Conservation (phyloP, 2,797 vertebrate genomes). For the Echiichthys vipera region DNA sequence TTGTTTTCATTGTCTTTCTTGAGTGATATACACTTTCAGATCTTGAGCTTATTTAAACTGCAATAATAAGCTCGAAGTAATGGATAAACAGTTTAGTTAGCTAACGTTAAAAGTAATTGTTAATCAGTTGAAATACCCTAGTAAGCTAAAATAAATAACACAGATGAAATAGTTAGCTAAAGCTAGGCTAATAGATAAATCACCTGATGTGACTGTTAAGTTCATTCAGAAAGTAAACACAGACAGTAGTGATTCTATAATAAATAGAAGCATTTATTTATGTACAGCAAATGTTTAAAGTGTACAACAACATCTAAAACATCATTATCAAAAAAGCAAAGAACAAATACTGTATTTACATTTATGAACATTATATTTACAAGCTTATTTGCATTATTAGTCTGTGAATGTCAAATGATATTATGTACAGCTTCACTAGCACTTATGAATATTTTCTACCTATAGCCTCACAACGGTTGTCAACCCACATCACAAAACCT, state of each 20-base stretch:
- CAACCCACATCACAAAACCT: neutral
- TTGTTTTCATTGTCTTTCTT: too few species aligned
- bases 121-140: neutral
- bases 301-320: conserved; percentile 51
- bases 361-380: conserved; percentile 80
- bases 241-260: conserved; percentile 63
- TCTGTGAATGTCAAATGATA: conserved; percentile 20
- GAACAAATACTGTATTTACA: conserved; percentile 80
- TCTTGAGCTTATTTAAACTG: too few species aligned
- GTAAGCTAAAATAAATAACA: neutral
- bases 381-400: conserved; percentile 39
- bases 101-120: neutral
- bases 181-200: too few species aligned
- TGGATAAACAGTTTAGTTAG: neutral
- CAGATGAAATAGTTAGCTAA: neutral
- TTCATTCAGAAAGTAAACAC: conserved; percentile 20
- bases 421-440: conserved; percentile 23
- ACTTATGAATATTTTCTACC: conserved; percentile 9
- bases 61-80: neutral
- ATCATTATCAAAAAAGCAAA: conserved; percentile 36
- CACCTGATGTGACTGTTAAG: neutral
- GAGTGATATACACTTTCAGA: too few species aligned
- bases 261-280: conserved; percentile 84
- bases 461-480: conserved; percentile 9
- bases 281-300: conserved; percentile 66